Base-by-base conservation (phyloP, 23 tunicate species). In the Pegea sp. region DNA sequence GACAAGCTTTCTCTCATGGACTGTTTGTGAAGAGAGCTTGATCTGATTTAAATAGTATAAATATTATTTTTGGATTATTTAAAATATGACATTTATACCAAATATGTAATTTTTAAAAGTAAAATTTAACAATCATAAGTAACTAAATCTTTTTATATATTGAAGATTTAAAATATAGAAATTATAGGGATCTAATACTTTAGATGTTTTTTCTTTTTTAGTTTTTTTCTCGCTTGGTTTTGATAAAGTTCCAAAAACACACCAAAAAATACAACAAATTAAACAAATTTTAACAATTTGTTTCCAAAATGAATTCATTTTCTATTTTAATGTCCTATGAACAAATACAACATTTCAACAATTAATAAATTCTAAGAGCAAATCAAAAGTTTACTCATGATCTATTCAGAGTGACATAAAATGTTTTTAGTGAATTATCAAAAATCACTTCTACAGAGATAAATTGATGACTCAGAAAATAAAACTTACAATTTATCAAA, bases 161-260 rank as follows among this genome's bases (percentile, higher is more conserved):
- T 50, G 21, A 50, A 19, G 7, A 50, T n/a, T 38, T 38, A 8
- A 38, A 38, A 38, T 38, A 38, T 11, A 11, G 13, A 38, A 38
- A 8, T 16, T 8, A 38, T 8, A 38, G 16, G 20, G 18, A 11
- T 50, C 18, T 19, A 6, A 50, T 50, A 50, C 7, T 50, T 24
- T 52, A 26, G 52, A 44, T 48, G 56, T 53, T 48, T 81, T 72
- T 24, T 74, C 71, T 59, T 66, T 72, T 58, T 60, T 71, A 11
- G 49, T 30, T 32, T 72, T 72, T 42, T 62, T 71, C 42, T 72
- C 68, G 0, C 61, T 56, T 28, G 54, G 64, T 48, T 81, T 72
- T 0, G 93, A 81, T 22, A 81, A 42, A 0, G 93, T 81, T 43
- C 65, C 79, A 23, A 56, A 44, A 28, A 31, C 67, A 70, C 42